These are phyloP conservation scores for Gastrophryne carolinensis DNA, from an alignment of 2,797 vertebrate species.

Conservation along the genomic window DNA sequence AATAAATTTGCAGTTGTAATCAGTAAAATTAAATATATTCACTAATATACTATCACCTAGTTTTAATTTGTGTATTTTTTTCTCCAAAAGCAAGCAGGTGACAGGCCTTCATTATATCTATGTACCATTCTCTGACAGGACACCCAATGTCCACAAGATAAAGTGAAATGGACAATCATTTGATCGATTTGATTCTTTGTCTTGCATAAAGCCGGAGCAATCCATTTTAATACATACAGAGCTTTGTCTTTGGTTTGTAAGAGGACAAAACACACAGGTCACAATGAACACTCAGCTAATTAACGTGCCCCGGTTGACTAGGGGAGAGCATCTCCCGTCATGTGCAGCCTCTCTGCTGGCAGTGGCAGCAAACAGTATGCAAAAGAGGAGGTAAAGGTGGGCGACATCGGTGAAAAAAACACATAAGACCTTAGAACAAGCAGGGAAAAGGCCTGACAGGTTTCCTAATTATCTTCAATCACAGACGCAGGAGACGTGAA, in stretches of 20 bases:
- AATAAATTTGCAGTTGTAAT: no score
- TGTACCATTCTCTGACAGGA: no score
- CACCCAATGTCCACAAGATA: no score
- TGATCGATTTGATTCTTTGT: no score
- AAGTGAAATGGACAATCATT: no score
- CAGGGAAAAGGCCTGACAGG: constrained; percentile 71
- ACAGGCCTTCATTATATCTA: no score
- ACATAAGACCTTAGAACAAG: constrained; percentile 62
- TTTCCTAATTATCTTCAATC: constrained; percentile 77
- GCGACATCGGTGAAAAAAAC: constrained; percentile 63
- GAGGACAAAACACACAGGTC: constrained; percentile 73
- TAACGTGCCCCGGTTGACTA: constrained; percentile 72
- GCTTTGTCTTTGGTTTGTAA: constrained; percentile 67
- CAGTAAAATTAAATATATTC: no score
- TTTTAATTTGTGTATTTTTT: no score
- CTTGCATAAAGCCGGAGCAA: constrained; percentile 65
- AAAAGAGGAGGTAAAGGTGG: constrained; percentile 70
- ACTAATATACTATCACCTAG: no score
- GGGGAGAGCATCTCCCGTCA: constrained; percentile 69
- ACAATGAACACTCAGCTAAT: constrained; percentile 74
- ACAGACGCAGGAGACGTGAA: constrained; percentile 72
- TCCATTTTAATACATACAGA: constrained; percentile 69
- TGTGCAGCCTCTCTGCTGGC: constrained; percentile 62
- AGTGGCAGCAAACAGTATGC: constrained; percentile 72
- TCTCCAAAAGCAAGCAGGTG: no score